Evolutionary conservation across 2,113 vertebrate genomes (phyloP).

Genomic region (Chascanopsetta lugubris): DNA sequence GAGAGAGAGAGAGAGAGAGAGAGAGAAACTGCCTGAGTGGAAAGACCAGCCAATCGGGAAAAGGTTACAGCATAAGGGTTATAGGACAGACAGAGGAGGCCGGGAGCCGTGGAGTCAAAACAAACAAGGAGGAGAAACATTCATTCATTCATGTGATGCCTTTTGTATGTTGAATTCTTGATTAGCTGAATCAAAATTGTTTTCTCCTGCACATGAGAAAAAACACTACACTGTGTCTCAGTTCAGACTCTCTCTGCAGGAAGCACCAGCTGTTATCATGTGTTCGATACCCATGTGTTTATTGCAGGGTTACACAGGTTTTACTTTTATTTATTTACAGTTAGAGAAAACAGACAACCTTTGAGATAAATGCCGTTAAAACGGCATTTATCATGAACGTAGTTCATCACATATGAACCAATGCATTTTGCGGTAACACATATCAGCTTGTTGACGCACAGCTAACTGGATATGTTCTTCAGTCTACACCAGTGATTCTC

Average conservation of each 20-base stretch:
- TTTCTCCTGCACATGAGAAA: conserved; percentile 12
- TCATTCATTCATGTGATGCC: conserved; percentile 24
- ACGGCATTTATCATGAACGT: too few species aligned
- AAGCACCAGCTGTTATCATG: not conserved
- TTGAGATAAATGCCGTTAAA: too few species aligned
- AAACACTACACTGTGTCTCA: conserved; percentile 6
- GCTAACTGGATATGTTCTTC: not conserved
- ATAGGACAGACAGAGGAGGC: not conserved
- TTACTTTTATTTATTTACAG: too few species aligned
- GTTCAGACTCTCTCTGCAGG: not conserved
- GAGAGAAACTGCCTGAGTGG: conserved; percentile 3
- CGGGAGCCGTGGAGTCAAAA: conserved; percentile 2
- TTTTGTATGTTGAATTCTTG: conserved; percentile 45
- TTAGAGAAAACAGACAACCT: too few species aligned
- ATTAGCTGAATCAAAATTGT: conserved; percentile 48
- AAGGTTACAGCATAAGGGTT: not conserved
- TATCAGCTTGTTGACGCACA: not conserved
- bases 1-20: conserved; percentile 24
- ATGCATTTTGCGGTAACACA: not conserved
- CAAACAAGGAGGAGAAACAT: conserved; percentile 6
- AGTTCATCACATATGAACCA: too few species aligned
- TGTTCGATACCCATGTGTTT: not conserved
- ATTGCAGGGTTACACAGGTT: too few species aligned
- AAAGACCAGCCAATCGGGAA: not conserved
- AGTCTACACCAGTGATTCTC: too few species aligned